Evolutionary conservation across 2,797 vertebrate genomes (phyloP).

Genomic region (Silurus aristotelis): DNA sequence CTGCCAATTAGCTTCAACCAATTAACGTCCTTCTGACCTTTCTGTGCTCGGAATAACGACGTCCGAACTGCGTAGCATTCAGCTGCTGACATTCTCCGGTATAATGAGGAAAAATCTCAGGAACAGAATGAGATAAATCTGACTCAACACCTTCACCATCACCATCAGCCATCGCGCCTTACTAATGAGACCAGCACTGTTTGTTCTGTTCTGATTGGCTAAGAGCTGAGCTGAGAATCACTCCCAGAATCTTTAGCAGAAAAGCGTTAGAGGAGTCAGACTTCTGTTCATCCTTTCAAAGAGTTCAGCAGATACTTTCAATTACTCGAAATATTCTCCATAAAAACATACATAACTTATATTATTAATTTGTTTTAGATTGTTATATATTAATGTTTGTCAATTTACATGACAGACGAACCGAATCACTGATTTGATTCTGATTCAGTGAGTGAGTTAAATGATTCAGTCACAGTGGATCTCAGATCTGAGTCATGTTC

Average conservation of each 20-base stretch:
- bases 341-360: no score
- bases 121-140: conserved; percentile 2
- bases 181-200: neutral
- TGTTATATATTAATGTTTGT: no score
- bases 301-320: no score
- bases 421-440: neutral
- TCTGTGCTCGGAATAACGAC: neutral
- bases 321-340: no score
- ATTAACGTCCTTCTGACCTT: conserved; percentile 24
- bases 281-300: no score
- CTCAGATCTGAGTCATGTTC: neutral
- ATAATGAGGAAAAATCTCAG: conserved; percentile 18
- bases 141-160: neutral
- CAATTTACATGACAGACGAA: neutral
- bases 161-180: neutral
- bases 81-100: conserved; percentile 14
- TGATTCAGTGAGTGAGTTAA: neutral
- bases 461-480: neutral
- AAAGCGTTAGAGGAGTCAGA: neutral
- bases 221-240: neutral
- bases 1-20: conserved; percentile 16
- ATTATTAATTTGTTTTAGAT: no score
- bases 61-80: neutral
- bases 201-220: neutral
- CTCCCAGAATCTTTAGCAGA: neutral